phyloP scores from a whole-genome alignment of 2,113 vertebrate species.

The Maccullochella peelii region DNA sequence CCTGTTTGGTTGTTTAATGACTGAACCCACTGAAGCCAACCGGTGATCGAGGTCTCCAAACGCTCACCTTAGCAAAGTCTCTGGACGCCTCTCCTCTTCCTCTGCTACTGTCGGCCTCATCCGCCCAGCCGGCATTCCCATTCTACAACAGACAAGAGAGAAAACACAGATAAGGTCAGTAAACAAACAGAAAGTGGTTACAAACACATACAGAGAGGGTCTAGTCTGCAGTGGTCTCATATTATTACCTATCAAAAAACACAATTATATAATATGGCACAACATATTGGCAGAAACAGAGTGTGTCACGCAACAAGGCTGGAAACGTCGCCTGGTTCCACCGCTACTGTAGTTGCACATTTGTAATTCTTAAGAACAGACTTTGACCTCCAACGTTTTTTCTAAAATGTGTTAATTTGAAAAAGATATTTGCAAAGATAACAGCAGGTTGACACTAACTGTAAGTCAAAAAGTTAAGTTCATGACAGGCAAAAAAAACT shows the following conservation, averaged over 20 bases:
- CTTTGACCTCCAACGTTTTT: background rate
- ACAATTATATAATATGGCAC: too few relatives aligned
- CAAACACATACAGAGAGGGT: background rate
- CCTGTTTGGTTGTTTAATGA: background rate
- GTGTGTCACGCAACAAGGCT: background rate
- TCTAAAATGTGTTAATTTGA: background rate
- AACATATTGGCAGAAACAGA: too few relatives aligned
- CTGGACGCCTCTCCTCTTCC: slow-evolving; percentile 94
- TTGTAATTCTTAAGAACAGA: background rate
- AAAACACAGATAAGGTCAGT: slow-evolving; percentile 17
- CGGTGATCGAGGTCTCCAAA: background rate
- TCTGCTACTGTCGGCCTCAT: slow-evolving; percentile 89
- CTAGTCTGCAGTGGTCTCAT: background rate
- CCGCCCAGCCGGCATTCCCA: slow-evolving; percentile 88
- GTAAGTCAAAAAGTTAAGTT: slow-evolving; percentile 15
- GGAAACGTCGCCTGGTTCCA: background rate
- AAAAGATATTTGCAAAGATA: too few relatives aligned
- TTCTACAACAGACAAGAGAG: slow-evolving; percentile 84
- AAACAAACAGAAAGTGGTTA: slow-evolving; percentile 6
- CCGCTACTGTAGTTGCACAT: background rate
- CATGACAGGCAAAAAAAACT: background rate
- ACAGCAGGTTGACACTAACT: slow-evolving; percentile 1
- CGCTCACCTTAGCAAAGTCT: slow-evolving; percentile 95
- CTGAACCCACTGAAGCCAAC: background rate
- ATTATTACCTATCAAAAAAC: background rate